These are phyloP conservation scores for Chlorodrepanis virens DNA, from an alignment of 2,113 vertebrate genomes.

Conservation along the genomic window DNA sequence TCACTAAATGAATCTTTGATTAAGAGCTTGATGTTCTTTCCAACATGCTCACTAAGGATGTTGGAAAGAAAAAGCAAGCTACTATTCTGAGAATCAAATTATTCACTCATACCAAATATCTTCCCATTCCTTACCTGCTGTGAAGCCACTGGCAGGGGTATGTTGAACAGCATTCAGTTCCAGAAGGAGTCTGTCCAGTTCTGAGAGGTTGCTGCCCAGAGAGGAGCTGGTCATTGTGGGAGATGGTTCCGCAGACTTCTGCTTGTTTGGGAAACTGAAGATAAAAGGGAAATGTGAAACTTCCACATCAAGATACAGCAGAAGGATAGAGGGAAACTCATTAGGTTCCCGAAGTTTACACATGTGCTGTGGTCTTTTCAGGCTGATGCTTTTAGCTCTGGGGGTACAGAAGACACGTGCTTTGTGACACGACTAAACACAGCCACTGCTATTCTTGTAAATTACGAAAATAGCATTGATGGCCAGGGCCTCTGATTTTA, in stretches of 20 bases:
- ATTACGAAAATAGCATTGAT: background rate
- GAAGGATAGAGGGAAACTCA: background rate
- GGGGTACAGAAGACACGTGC: background rate
- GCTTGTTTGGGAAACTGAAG: conserved; percentile 94
- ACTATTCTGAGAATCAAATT: background rate
- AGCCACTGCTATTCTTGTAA: background rate
- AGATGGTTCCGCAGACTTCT: conserved; percentile 88
- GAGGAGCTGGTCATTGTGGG: conserved; percentile 87
- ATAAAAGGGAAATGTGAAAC: background rate
- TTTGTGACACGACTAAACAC: background rate
- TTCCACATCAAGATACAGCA: background rate
- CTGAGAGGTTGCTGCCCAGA: conserved; percentile 92
- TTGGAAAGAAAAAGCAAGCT: background rate
- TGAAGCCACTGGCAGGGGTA: conserved; percentile 79
- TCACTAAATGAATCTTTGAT: background rate
- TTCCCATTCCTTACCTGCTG: conserved; percentile 76
- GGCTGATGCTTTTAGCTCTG: background rate
- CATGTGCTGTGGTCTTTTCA: background rate
- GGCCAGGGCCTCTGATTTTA: background rate
- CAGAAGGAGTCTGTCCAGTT: conserved; percentile 92
- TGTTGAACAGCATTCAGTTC: conserved; percentile 96
- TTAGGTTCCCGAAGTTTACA: background rate
- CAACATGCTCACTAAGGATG: background rate
- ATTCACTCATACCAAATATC: background rate
- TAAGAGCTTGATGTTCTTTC: background rate